These are phyloP conservation scores for Pelvicachromis taeniatus DNA, from an alignment of 2,113 vertebrate genomes.

Conservation along the genomic window DNA sequence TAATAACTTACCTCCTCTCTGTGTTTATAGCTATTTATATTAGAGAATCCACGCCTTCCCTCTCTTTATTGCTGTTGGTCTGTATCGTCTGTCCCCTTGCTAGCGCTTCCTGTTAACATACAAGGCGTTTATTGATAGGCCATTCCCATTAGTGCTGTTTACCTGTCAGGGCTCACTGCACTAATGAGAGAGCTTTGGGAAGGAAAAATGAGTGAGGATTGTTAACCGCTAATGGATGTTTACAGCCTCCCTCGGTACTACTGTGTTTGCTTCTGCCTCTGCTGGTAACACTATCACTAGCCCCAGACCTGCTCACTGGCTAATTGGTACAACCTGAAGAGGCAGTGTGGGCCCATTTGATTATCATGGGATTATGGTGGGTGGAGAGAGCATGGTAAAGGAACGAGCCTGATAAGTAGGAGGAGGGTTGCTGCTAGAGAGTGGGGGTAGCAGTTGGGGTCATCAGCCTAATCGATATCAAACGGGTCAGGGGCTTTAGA, in stretches of 20 bases:
- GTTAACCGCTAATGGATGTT: conserved; percentile 90
- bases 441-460: conserved; percentile 44
- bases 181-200: conserved; percentile 90
- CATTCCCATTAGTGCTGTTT: conserved; percentile 89
- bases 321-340: conserved; percentile 80
- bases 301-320: conserved; percentile 43
- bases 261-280: conserved; percentile 55
- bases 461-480: conserved; percentile 56
- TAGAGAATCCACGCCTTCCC: conserved; percentile 15
- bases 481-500: conserved; percentile 27
- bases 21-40: conserved; percentile 63
- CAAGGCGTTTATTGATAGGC: conserved; percentile 86
- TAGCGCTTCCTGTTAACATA: conserved; percentile 77
- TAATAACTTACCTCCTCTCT: conserved; percentile 47
- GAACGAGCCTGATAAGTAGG: conserved; percentile 38
- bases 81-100: conserved; percentile 41
- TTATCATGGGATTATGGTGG: conserved; percentile 59
- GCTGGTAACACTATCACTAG: conserved; percentile 64
- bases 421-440: conserved; percentile 20
- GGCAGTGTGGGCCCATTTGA: conserved; percentile 56
- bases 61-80: conserved; percentile 35
- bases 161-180: conserved; percentile 85
- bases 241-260: conserved; percentile 75
- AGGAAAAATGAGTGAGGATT: conserved; percentile 85
- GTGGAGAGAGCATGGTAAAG: conserved; percentile 28